Percentiles rank a stretch among this genome's conserved stretches.
phyloP scores from a whole-genome alignment of 1,140 invertebrate genomes.

The Cydia splendana region DNA sequence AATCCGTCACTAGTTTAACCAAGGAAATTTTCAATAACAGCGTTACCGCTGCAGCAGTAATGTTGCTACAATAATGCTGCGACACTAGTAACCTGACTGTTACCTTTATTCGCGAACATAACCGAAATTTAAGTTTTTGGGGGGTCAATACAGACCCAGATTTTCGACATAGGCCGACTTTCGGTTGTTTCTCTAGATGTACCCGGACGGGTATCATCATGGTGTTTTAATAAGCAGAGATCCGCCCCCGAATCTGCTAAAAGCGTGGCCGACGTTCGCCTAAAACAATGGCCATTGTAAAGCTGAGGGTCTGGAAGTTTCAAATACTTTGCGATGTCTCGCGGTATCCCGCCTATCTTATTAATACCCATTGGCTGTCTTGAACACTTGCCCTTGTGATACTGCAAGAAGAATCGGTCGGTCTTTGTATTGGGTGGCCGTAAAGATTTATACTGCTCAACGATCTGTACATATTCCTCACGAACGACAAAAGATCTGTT shows the following conservation, averaged over 20 bases:
- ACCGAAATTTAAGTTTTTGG: not conserved
- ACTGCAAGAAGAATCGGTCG: not conserved
- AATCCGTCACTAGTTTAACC: too few species aligned
- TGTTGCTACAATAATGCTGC: too few species aligned
- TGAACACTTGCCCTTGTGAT: not conserved
- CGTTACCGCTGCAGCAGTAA: too few species aligned
- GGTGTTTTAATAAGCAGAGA: not conserved
- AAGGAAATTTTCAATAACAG: too few species aligned
- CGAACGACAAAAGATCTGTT: conserved; percentile 2
- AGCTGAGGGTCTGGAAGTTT: not conserved
- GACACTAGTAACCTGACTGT: too few species aligned
- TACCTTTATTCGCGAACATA: not conserved
- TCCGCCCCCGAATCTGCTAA: not conserved
- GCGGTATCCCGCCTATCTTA: not conserved
- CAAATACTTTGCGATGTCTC: not conserved
- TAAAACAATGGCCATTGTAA: conserved; percentile 9
- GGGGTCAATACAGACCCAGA: not conserved
- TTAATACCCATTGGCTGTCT: not conserved
- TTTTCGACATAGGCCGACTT: not conserved
- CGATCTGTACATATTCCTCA: not conserved
- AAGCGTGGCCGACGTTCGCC: not conserved
- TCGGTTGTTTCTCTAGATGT: not conserved
- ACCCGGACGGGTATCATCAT: not conserved
- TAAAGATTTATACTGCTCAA: not conserved
- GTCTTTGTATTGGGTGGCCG: not conserved